Evolutionary conservation across 2,888 invertebrate species (phyloP).

Genomic region (Baccha elongata): DNA sequence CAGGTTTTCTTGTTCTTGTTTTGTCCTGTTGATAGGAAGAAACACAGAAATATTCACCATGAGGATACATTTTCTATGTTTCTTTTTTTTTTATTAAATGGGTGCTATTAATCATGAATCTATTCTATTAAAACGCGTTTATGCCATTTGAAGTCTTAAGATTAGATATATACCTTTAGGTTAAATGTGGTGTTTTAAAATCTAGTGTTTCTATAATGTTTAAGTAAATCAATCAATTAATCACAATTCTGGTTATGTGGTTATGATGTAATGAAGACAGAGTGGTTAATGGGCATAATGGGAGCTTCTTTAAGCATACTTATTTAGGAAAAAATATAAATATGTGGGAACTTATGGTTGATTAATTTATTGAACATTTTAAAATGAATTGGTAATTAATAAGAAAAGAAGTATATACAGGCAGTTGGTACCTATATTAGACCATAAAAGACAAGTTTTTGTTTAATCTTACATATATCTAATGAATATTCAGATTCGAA

Average conservation of each 20-base stretch:
- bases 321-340: background rate
- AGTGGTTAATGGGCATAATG: background rate
- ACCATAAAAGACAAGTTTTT: background rate
- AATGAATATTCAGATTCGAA: background rate
- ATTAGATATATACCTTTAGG: background rate
- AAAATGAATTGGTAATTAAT: slow-evolving; percentile 32
- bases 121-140: background rate
- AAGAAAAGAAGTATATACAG: background rate
- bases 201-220: slow-evolving; percentile 6
- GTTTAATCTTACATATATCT: background rate
- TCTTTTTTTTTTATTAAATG: slow-evolving; percentile 9
- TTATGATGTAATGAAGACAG: background rate
- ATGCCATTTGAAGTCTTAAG: background rate
- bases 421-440: background rate
- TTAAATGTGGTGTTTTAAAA: background rate
- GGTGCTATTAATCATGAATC: slow-evolving; percentile 14
- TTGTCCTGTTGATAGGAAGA: background rate
- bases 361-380: slow-evolving; percentile 27
- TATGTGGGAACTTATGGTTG: slow-evolving; percentile 7
- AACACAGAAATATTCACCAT: background rate
- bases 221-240: slow-evolving; percentile 23
- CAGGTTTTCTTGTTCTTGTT: slow-evolving; percentile 19
- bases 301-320: background rate
- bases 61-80: background rate
- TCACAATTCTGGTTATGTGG: slow-evolving; percentile 7